Conservation (phyloP, 1,140 invertebrate genomes). For the Asobara japonica region DNA sequence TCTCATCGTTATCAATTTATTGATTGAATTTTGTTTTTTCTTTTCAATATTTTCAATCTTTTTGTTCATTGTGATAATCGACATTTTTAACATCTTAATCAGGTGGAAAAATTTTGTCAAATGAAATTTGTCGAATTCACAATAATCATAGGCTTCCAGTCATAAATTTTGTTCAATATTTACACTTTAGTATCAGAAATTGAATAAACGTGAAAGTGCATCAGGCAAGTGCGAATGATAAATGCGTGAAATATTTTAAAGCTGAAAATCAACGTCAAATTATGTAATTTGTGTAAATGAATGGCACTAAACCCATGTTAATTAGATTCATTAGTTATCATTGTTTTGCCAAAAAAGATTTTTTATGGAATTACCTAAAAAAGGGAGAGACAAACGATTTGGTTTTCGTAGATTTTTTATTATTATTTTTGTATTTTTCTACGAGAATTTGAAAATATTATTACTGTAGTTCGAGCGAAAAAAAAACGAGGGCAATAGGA, state of each 20-base stretch:
- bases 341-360: background rate
- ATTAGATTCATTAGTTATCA: background rate
- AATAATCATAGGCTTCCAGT: conserved; percentile 3
- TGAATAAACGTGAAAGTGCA: background rate
- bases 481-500: conserved; percentile 12
- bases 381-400: background rate
- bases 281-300: background rate
- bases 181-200: background rate
- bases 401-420: background rate
- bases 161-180: conserved; percentile 10
- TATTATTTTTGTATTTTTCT: background rate
- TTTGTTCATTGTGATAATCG: background rate
- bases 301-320: background rate
- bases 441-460: background rate
- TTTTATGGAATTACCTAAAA: too few relatives aligned
- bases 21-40: too few relatives aligned
- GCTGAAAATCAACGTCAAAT: conserved; percentile 40
- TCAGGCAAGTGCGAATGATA: conserved; percentile 34
- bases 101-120: too few relatives aligned
- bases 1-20: background rate
- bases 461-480: conserved; percentile 2
- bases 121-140: background rate
- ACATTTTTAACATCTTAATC: too few relatives aligned
- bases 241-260: conserved; percentile 65
- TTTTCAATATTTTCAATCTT: background rate